phyloP scores from a whole-genome alignment of 2,888 invertebrate species.

The Odontothrips loti region DNA sequence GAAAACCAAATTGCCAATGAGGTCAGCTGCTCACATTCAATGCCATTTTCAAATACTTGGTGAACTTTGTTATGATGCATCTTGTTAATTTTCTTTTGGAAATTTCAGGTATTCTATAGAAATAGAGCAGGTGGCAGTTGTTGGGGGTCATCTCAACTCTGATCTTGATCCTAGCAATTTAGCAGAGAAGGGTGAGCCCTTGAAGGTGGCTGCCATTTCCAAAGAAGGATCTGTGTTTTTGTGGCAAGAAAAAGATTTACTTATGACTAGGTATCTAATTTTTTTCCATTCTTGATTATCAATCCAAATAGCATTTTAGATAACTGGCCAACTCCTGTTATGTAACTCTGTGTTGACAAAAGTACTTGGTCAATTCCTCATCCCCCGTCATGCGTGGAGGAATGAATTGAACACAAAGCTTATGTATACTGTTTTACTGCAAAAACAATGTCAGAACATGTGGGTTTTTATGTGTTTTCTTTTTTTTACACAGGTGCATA shows the following conservation, averaged over 20 bases:
- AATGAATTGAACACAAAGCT: too few relatives aligned
- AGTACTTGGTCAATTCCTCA: too few relatives aligned
- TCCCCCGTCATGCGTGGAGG: too few relatives aligned
- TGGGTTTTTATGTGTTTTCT: background rate
- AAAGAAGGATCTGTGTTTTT: conserved; percentile 60
- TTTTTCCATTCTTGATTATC: conserved; percentile 52
- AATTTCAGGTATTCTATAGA: conserved; percentile 36
- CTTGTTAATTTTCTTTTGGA: conserved; percentile 35
- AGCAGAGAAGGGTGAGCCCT: conserved; percentile 49
- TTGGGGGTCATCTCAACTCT: conserved; percentile 54
- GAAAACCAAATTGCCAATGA: conserved; percentile 64
- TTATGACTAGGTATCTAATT: conserved; percentile 40
- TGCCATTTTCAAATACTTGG: background rate
- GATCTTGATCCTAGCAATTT: conserved; percentile 45
- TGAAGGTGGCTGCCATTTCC: conserved; percentile 59
- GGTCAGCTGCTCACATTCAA: conserved; percentile 43
- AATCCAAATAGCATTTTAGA: conserved; percentile 37
- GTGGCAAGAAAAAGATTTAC: conserved; percentile 59
- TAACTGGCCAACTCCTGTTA: too few relatives aligned
- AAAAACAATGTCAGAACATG: background rate
- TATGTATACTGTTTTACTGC: too few relatives aligned
- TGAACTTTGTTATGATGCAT: conserved; percentile 1
- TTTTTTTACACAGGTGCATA: conserved; percentile 50
- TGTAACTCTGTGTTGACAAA: too few relatives aligned
- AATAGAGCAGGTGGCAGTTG: conserved; percentile 48